Evolutionary conservation across 2,797 vertebrate genomes (phyloP).

Genomic region (Psittacula echo): DNA sequence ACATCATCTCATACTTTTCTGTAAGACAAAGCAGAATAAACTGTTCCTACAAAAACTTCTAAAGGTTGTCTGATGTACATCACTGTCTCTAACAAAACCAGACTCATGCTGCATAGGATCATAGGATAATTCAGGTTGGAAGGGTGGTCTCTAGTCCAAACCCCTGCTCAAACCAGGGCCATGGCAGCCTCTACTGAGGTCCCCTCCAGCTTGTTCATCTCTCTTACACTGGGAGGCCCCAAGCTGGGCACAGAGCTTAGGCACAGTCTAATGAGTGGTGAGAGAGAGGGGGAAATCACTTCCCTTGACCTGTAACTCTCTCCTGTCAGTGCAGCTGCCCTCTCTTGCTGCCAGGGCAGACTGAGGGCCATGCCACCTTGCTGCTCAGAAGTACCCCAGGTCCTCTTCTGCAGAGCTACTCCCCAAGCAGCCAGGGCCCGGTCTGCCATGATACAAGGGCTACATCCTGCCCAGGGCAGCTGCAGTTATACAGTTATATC

Average conservation of each 20-base stretch:
- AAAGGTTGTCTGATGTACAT: not conserved
- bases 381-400: not conserved
- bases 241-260: not conserved
- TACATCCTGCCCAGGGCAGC: not conserved
- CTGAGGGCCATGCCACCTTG: rapidly evolving
- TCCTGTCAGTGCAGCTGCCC: not conserved
- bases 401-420: not conserved
- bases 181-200: not conserved
- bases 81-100: not conserved
- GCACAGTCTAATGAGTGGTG: not conserved
- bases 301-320: not conserved
- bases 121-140: not conserved
- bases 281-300: not conserved
- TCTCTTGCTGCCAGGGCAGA: not conserved
- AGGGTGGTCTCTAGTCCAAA: not conserved
- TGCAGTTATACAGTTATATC: not conserved
- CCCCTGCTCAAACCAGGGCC: not conserved
- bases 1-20: not conserved
- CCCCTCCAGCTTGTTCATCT: not conserved
- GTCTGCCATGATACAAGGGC: not conserved
- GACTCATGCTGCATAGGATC: not conserved
- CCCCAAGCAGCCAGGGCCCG: not conserved
- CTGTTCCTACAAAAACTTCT: not conserved
- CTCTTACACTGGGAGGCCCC: not conserved
- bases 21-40: not conserved